Evolutionary conservation across 1,140 invertebrate species (phyloP).

Genomic region (Dryas iulia): DNA sequence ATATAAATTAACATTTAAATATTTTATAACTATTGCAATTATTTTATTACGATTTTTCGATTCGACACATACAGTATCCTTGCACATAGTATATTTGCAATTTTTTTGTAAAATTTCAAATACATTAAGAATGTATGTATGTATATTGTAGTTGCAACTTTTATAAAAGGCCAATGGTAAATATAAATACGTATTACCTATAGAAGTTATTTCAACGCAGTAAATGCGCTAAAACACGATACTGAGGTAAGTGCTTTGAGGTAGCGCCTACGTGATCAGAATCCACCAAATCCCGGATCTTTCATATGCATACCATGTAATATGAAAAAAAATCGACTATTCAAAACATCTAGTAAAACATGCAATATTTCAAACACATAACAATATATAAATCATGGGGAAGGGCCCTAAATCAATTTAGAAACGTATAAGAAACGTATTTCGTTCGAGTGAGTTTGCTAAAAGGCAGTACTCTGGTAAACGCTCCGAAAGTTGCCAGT

Average conservation of each 20-base stretch:
- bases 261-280: not conserved
- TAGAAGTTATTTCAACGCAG: not conserved
- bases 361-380: not conserved
- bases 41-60: no score
- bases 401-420: slow-evolving; percentile 21
- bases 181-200: no score
- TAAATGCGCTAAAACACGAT: not conserved
- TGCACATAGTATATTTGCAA: no score
- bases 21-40: no score
- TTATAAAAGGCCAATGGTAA: no score
- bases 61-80: no score
- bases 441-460: slow-evolving; percentile 29
- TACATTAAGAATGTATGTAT: no score
- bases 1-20: no score
- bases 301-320: not conserved
- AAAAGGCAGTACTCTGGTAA: slow-evolving; percentile 44
- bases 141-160: no score
- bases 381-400: not conserved
- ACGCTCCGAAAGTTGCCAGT: slow-evolving; percentile 52
- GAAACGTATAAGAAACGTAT: slow-evolving; percentile 15
- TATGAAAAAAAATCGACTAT: not conserved
- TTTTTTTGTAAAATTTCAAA: no score
- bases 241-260: not conserved
- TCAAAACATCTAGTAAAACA: not conserved
- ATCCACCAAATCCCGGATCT: not conserved